A percentile compares a stretch with the other conserved stretches of the same genome.
phyloP scores from a whole-genome alignment of 2,797 vertebrate genomes.

The Heteromormyrus szaboi region DNA sequence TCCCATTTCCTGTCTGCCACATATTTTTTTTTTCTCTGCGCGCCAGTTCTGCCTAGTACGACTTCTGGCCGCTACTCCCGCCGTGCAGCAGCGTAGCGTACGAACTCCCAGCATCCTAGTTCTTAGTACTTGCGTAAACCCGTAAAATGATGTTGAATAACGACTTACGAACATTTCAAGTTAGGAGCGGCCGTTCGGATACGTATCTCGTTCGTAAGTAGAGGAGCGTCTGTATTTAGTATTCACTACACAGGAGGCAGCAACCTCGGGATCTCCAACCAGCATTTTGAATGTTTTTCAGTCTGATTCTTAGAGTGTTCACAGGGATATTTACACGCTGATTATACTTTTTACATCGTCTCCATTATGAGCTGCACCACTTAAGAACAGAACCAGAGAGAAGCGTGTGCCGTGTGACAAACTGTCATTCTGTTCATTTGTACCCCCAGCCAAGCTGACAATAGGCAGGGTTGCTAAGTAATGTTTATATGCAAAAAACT shows the following conservation, averaged over 20 bases:
- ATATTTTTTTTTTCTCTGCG: too few species aligned
- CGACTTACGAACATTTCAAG: neutral
- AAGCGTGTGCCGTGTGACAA: neutral
- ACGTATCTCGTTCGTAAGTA: neutral
- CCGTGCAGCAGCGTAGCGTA: neutral
- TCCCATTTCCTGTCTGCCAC: too few species aligned
- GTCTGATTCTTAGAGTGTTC: neutral
- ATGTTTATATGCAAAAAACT: constrained; percentile 3
- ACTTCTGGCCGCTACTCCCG: neutral
- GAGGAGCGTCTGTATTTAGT: neutral
- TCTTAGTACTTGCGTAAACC: neutral
- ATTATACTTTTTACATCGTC: neutral
- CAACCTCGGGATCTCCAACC: neutral
- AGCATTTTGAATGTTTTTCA: neutral
- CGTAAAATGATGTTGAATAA: neutral
- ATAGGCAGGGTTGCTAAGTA: neutral
- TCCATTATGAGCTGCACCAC: neutral
- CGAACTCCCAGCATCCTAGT: neutral
- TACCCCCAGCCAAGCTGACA: neutral
- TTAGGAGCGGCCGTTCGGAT: neutral
- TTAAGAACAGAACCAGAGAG: neutral
- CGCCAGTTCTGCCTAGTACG: neutral
- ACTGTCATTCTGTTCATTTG: neutral
- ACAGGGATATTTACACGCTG: neutral
- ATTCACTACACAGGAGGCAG: neutral